Conservation (phyloP, 2,888 invertebrate genomes). For the Clunio marinus region DNA sequence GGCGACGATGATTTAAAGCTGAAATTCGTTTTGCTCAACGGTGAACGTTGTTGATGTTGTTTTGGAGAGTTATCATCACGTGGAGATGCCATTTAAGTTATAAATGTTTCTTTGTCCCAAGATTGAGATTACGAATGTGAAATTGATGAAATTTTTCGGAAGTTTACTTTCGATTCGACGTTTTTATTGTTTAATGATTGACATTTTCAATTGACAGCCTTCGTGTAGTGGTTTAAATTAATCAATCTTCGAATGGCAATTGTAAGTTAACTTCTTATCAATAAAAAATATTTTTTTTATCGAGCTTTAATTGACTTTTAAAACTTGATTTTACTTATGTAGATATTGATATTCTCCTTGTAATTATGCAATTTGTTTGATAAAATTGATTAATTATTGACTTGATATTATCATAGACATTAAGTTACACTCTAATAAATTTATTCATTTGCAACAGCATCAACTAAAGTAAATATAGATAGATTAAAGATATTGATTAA, state of each 20-base stretch:
- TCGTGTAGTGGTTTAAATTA: too few relatives aligned
- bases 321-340: not conserved
- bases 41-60: constrained; percentile 25
- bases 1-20: constrained; percentile 32
- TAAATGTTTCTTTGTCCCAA: not conserved
- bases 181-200: constrained; percentile 5
- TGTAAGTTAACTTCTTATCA: too few relatives aligned
- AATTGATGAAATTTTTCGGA: not conserved
- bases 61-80: constrained; percentile 36
- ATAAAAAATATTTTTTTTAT: too few relatives aligned
- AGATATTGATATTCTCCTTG: not conserved
- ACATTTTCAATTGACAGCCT: constrained; percentile 10
- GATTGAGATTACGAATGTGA: not conserved
- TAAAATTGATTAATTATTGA: too few relatives aligned
- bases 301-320: constrained; percentile 12
- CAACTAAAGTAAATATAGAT: too few relatives aligned
- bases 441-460: too few relatives aligned
- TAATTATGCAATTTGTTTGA: not conserved
- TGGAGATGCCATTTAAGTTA: constrained; percentile 23
- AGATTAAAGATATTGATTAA: too few relatives aligned
- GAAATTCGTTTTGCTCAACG: constrained; percentile 27
- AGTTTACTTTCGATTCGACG: too few relatives aligned
- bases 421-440: too few relatives aligned
- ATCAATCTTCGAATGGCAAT: too few relatives aligned
- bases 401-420: too few relatives aligned